A percentile compares a stretch with the other conserved stretches of the same genome.
These are phyloP conservation scores for Dendrocincla fuliginosa DNA, from an alignment of 2,797 vertebrate genomes.

Conservation along the genomic window DNA sequence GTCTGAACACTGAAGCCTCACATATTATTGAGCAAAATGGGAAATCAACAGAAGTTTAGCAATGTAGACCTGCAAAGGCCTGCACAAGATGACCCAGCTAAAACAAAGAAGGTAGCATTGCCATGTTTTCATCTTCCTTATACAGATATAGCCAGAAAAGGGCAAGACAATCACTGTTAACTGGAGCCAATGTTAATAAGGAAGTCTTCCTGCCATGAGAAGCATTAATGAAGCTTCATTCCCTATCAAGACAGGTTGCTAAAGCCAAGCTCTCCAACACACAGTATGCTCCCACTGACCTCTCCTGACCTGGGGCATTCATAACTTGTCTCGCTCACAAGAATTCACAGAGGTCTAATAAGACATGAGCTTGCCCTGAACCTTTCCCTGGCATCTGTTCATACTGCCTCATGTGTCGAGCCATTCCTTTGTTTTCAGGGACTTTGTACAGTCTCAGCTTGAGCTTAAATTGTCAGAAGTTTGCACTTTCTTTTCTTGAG, in stretches of 20 bases:
- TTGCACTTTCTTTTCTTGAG: neutral
- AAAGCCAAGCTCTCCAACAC: neutral
- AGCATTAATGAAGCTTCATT: neutral
- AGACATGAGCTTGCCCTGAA: neutral
- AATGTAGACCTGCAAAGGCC: neutral
- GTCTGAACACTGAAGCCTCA: neutral
- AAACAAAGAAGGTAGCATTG: neutral
- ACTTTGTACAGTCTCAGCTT: neutral
- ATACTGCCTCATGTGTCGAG: rapidly evolving
- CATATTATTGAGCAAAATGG: neutral
- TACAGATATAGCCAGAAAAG: neutral
- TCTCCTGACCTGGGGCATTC: neutral
- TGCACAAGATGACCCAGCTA: neutral
- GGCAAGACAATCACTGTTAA: neutral
- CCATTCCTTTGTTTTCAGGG: neutral
- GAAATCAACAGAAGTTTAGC: neutral
- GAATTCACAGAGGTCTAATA: neutral
- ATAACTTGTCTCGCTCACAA: neutral
- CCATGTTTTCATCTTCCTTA: neutral
- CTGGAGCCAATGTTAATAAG: neutral
- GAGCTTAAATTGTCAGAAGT: neutral
- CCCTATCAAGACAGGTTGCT: neutral
- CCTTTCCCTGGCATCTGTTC: neutral
- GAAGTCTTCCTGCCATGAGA: neutral
- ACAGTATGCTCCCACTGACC: neutral